Percentiles rank a stretch among this genome's conserved stretches.
These are phyloP conservation scores for Trematocara stigmaticum DNA, from an alignment of 2,113 vertebrate genomes.

Conservation along the genomic window DNA sequence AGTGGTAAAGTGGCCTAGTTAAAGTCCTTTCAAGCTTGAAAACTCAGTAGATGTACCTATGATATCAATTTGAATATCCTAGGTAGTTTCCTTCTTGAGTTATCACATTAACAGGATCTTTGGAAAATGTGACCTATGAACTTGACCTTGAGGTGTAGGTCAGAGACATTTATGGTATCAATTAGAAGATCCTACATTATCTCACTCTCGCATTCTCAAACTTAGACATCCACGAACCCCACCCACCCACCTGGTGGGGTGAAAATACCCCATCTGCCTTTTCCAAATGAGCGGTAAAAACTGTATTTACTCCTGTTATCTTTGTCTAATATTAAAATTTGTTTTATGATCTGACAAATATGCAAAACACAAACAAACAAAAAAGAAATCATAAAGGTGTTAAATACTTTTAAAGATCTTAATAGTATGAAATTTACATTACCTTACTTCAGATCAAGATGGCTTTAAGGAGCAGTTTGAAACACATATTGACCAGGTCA, in stretches of 20 bases:
- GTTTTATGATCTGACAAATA: neutral
- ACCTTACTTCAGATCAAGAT: neutral
- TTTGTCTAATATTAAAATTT: neutral
- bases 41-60: neutral
- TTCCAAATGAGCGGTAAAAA: neutral
- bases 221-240: neutral
- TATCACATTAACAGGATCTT: neutral
- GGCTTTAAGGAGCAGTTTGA: neutral
- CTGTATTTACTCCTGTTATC: neutral
- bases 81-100: neutral
- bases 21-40: neutral
- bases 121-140: neutral
- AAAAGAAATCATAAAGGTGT: neutral
- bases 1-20: neutral
- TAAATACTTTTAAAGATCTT: neutral
- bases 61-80: neutral
- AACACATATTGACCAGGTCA: neutral
- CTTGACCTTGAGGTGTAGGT: neutral
- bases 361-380: neutral
- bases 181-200: neutral
- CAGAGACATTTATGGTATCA: neutral
- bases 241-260: neutral
- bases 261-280: neutral
- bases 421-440: neutral
- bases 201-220: neutral